These are phyloP conservation scores for Ranitomeya variabilis DNA, from an alignment of 2,113 vertebrate genomes.

Conservation along the genomic window DNA sequence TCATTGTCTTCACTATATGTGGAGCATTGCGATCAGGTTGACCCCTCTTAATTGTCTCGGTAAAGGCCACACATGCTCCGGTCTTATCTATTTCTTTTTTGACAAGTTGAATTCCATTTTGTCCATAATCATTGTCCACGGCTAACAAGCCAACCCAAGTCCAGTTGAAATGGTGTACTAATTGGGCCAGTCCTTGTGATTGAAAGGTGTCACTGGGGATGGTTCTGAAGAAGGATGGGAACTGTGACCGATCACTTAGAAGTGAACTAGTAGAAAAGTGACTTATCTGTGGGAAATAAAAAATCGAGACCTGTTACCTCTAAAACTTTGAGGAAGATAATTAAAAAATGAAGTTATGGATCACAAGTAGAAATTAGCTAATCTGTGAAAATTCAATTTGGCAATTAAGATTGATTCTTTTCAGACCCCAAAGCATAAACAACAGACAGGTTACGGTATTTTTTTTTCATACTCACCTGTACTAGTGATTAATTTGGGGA, in stretches of 20 bases:
- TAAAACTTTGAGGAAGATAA: background rate
- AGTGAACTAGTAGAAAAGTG: slow-evolving; percentile 43
- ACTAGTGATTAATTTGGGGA: too few relatives aligned
- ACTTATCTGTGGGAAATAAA: slow-evolving; percentile 49
- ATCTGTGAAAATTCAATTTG: too few relatives aligned
- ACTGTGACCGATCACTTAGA: slow-evolving; percentile 60
- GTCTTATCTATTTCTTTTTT: slow-evolving; percentile 22
- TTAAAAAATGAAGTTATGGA: background rate
- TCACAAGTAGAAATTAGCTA: too few relatives aligned
- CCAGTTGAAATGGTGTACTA: slow-evolving; percentile 58
- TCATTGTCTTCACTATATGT: slow-evolving; percentile 11
- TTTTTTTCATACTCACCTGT: too few relatives aligned
- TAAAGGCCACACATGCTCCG: slow-evolving; percentile 56
- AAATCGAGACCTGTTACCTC: too few relatives aligned
- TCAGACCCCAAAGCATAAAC: too few relatives aligned
- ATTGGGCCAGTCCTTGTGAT: slow-evolving; percentile 26
- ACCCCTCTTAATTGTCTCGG: slow-evolving; percentile 14
- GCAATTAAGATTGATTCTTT: too few relatives aligned
- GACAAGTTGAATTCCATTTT: slow-evolving; percentile 52
- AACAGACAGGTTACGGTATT: too few relatives aligned
- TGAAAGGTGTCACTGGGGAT: slow-evolving; percentile 36
- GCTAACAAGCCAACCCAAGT: slow-evolving; percentile 59
- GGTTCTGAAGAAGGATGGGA: slow-evolving; percentile 60
- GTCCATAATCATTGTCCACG: slow-evolving; percentile 61
- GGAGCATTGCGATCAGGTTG: slow-evolving; percentile 29